A percentile compares a stretch with the other conserved stretches of the same genome.
Evolutionary conservation across 2,888 invertebrate genomes (phyloP).

Genomic region (Labia minor): DNA sequence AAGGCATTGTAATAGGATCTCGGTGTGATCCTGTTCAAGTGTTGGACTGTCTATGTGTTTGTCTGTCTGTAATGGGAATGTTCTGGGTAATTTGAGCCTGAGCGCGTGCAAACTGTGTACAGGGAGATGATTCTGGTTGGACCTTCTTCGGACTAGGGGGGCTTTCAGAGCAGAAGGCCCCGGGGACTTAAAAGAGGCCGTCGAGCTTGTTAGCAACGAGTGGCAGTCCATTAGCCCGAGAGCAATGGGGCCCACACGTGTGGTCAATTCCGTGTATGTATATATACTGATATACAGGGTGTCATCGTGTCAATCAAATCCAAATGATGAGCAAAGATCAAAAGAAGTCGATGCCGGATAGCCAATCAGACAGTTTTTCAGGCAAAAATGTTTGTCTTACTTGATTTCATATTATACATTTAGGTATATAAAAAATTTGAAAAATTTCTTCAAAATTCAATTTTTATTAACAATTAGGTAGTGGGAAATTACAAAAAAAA

Average conservation of each 20-base stretch:
- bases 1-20: neutral
- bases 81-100: conserved; percentile 13
- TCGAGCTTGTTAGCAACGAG: conserved; percentile 3
- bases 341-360: neutral
- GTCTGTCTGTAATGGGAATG: neutral
- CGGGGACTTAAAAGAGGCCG: neutral
- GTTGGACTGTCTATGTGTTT: neutral
- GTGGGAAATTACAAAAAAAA: too few species aligned
- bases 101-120: conserved; percentile 1
- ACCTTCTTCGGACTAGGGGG: neutral
- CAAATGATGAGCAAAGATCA: neutral
- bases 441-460: too few species aligned
- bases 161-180: conserved; percentile 13
- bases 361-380: too few species aligned
- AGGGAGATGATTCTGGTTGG: neutral
- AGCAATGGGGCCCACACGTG: neutral
- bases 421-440: too few species aligned
- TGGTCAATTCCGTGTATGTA: neutral
- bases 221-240: conserved; percentile 3
- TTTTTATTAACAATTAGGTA: too few species aligned
- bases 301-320: conserved; percentile 6
- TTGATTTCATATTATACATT: too few species aligned
- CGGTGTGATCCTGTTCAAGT: neutral
- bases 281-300: neutral
- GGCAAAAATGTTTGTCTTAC: too few species aligned